These are phyloP conservation scores for Amyelois transitella DNA, from an alignment of 1,140 invertebrate species.

Conservation along the genomic window DNA sequence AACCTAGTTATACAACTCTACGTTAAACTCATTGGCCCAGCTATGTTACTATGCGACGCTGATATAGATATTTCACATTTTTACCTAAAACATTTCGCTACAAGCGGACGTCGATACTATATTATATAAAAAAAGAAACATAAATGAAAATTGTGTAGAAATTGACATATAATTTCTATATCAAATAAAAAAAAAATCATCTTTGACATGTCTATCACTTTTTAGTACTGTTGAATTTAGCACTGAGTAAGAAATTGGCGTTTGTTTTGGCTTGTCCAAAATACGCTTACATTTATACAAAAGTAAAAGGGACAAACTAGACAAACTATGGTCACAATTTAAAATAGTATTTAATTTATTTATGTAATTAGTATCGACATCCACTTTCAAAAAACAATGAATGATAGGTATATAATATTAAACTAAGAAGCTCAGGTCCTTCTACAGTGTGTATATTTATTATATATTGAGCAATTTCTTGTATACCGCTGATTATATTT, in stretches of 20 bases:
- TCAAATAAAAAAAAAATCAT: no score
- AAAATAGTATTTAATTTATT: no score
- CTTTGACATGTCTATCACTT: no score
- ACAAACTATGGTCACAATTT: no score
- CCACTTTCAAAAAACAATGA: neutral
- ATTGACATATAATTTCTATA: no score
- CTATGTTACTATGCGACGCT: conserved; percentile 5
- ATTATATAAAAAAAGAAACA: neutral
- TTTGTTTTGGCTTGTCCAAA: no score
- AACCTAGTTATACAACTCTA: conserved; percentile 4
- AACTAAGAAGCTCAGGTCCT: conserved; percentile 5
- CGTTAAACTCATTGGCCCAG: conserved; percentile 20
- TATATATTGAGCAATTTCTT: conserved; percentile 4
- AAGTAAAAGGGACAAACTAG: no score
- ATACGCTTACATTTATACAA: no score
- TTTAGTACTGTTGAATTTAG: no score
- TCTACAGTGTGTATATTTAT: neutral
- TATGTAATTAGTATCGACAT: no score
- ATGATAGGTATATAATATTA: no score
- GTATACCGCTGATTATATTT: neutral
- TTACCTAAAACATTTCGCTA: conserved; percentile 1
- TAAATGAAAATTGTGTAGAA: neutral
- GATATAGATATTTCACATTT: neutral
- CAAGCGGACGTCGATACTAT: neutral
- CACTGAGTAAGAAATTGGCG: no score